A percentile compares a stretch with the other conserved stretches of the same genome.
phyloP scores from a whole-genome alignment of 1,140 invertebrate genomes.

The Nasonia longicornis region DNA sequence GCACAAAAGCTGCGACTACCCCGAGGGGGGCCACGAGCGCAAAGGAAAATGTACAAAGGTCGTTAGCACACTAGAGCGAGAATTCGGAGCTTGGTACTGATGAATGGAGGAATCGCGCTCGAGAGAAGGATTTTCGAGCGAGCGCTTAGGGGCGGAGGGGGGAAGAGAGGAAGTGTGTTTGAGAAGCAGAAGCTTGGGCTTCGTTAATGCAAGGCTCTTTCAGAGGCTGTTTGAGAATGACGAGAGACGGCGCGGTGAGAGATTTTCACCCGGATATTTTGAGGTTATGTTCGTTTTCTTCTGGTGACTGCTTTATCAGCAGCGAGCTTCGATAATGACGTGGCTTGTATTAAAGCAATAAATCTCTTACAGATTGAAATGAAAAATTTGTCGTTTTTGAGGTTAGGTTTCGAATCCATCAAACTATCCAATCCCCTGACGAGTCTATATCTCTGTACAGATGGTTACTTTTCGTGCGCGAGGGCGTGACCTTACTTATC shows the following conservation, averaged over 20 bases:
- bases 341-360: too few species aligned
- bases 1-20: not conserved
- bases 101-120: not conserved
- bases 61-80: not conserved
- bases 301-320: not conserved
- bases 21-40: not conserved
- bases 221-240: not conserved
- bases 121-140: not conserved
- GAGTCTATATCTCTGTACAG: not conserved
- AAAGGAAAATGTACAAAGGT: slow-evolving; percentile 3
- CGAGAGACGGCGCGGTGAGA: not conserved
- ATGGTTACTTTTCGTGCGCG: not conserved
- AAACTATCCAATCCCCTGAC: too few species aligned
- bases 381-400: too few species aligned
- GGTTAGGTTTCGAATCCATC: not conserved
- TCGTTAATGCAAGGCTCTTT: not conserved
- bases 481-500: not conserved
- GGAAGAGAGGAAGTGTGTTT: not conserved
- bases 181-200: not conserved
- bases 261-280: too few species aligned
- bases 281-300: not conserved
- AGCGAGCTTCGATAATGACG: not conserved
- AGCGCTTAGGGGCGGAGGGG: not conserved
- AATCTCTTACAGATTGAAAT: too few species aligned
- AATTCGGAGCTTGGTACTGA: not conserved